Percentiles rank a stretch among this genome's conserved stretches.
Conservation (phyloP, 2,113 vertebrate species). For the Lepisosteus osseus region DNA sequence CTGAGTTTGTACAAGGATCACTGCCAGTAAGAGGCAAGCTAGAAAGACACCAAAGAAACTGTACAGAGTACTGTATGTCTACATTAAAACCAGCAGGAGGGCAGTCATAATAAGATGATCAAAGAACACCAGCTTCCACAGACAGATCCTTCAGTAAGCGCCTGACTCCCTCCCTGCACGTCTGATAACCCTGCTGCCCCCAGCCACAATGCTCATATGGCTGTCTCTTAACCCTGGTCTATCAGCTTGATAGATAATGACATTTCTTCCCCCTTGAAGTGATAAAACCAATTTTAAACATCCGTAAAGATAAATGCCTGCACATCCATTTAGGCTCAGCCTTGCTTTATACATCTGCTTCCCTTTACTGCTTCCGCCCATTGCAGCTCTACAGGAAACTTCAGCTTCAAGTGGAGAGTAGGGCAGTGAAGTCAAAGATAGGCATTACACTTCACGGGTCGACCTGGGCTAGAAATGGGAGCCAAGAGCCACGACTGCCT, state of each 20-base stretch:
- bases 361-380: background rate
- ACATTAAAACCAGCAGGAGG: background rate
- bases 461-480: too few relatives aligned
- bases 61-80: background rate
- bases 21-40: background rate
- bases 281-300: conserved; percentile 1
- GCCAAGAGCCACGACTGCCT: too few relatives aligned
- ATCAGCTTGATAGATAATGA: background rate
- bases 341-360: background rate
- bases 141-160: background rate
- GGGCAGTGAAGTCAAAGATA: background rate
- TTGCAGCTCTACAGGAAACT: background rate
- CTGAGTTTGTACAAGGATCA: background rate
- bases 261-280: background rate
- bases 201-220: background rate
- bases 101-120: background rate
- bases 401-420: background rate
- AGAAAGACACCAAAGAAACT: background rate
- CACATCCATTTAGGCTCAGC: background rate
- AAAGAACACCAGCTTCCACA: background rate
- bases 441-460: too few relatives aligned
- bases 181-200: background rate
- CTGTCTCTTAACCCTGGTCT: background rate
- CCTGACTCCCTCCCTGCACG: background rate
- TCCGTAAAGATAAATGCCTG: background rate